Percentiles rank a stretch among this genome's conserved stretches.
phyloP scores from a whole-genome alignment of 2,888 invertebrate species.

The Eristalis intricaria region DNA sequence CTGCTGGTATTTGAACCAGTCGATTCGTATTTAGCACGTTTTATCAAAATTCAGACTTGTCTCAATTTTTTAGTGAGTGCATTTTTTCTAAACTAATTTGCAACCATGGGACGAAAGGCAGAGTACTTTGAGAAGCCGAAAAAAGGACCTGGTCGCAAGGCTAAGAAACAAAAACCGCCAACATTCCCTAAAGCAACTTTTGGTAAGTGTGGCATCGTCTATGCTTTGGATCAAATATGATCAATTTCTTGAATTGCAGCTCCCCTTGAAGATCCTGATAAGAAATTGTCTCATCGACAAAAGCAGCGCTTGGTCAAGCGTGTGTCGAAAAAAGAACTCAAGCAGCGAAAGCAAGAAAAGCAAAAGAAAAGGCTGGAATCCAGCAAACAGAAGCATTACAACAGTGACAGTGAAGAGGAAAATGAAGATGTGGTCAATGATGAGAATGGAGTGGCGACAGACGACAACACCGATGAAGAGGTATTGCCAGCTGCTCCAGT shows the following conservation, averaged over 20 bases:
- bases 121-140: constrained; percentile 89
- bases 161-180: constrained; percentile 93
- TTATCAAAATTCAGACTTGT: constrained; percentile 9
- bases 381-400: constrained; percentile 75
- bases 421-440: constrained; percentile 69
- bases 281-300: constrained; percentile 87
- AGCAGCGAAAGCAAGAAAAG: constrained; percentile 75
- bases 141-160: constrained; percentile 92
- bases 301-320: constrained; percentile 86
- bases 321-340: constrained; percentile 82
- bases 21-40: constrained; percentile 44
- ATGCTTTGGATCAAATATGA: background rate
- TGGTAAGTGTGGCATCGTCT: constrained; percentile 74
- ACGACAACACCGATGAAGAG: constrained; percentile 74
- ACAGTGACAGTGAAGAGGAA: constrained; percentile 77
- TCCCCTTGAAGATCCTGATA: constrained; percentile 81
- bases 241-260: constrained; percentile 72
- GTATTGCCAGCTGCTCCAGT: constrained; percentile 55
- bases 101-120: constrained; percentile 92
- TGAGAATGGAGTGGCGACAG: constrained; percentile 75
- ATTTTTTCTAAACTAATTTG: background rate
- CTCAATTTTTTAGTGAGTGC: background rate
- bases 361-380: constrained; percentile 72
- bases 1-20: constrained; percentile 6
- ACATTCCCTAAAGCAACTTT: constrained; percentile 79